A percentile compares a stretch with the other conserved stretches of the same genome.
These are phyloP conservation scores for Nothoprocta pentlandii DNA, from an alignment of 2,113 vertebrate genomes.

Conservation along the genomic window DNA sequence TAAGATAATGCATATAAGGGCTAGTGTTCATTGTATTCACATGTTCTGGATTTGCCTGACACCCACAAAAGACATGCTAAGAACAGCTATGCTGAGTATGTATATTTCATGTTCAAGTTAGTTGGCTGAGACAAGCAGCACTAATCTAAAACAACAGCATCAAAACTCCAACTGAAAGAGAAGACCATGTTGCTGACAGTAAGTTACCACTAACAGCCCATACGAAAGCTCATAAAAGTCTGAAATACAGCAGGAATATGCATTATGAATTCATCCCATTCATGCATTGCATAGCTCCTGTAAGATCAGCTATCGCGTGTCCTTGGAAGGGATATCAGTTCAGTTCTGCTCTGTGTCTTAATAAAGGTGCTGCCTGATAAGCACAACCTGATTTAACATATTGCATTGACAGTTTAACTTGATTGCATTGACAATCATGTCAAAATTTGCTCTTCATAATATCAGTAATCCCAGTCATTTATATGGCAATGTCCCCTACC, in stretches of 20 bases:
- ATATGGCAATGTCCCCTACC: not conserved
- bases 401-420: not conserved
- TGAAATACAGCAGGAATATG: not conserved
- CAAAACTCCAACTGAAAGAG: not conserved
- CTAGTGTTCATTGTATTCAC: not conserved
- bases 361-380: not conserved
- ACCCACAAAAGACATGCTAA: not conserved
- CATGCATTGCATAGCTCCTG: fast-evolving
- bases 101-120: not conserved
- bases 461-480: fast-evolving
- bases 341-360: fast-evolving
- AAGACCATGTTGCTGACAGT: not conserved
- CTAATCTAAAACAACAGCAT: not conserved
- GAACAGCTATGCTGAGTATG: not conserved
- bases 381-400: not conserved
- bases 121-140: not conserved
- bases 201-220: not conserved
- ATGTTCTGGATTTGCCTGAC: not conserved
- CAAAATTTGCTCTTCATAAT: not conserved
- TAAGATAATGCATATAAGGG: slow-evolving; percentile 1
- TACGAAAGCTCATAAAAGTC: not conserved
- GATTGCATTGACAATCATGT: not conserved
- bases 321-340: not conserved
- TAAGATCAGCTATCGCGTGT: fast-evolving
- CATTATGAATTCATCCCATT: not conserved